Evolutionary conservation across 2,113 vertebrate genomes (phyloP).

Genomic region (Colossoma macropomum): DNA sequence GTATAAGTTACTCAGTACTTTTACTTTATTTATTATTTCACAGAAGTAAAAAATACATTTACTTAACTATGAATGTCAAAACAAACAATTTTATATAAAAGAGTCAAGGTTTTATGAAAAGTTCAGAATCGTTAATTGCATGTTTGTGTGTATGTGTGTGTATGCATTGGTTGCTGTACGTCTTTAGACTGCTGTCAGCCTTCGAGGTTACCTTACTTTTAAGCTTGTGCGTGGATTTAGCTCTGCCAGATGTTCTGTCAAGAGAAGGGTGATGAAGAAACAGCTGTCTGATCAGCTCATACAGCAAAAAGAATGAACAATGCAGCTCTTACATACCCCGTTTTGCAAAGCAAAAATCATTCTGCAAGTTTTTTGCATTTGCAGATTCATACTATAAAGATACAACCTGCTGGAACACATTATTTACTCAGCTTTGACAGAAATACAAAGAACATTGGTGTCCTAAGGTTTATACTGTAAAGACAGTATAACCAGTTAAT

Average conservation of each 20-base stretch:
- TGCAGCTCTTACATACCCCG: no score
- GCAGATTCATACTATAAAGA: not conserved
- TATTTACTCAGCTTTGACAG: not conserved
- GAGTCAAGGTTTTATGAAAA: no score
- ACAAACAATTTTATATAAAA: no score
- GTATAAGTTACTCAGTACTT: no score
- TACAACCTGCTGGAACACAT: not conserved
- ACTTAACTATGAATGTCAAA: no score
- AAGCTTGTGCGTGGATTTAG: conserved; percentile 65
- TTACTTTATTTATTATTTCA: no score
- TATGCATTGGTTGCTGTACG: conserved; percentile 1
- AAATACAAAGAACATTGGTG: not conserved
- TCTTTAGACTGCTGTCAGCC: conserved; percentile 68
- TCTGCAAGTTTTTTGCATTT: no score
- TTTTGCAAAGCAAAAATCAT: no score
- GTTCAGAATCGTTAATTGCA: no score
- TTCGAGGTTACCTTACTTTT: conserved; percentile 73
- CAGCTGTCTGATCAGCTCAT: conserved; percentile 77
- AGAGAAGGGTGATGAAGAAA: conserved; percentile 70
- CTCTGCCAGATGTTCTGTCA: conserved; percentile 71
- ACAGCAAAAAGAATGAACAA: conserved; percentile 41
- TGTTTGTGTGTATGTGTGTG: conserved; percentile 2
- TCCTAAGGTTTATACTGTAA: no score
- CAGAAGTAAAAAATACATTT: no score
- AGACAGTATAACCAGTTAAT: no score